A percentile compares a stretch with the other conserved stretches of the same genome.
Evolutionary conservation across 2,113 vertebrate genomes (phyloP).

Genomic region (Oceanodroma tethys): DNA sequence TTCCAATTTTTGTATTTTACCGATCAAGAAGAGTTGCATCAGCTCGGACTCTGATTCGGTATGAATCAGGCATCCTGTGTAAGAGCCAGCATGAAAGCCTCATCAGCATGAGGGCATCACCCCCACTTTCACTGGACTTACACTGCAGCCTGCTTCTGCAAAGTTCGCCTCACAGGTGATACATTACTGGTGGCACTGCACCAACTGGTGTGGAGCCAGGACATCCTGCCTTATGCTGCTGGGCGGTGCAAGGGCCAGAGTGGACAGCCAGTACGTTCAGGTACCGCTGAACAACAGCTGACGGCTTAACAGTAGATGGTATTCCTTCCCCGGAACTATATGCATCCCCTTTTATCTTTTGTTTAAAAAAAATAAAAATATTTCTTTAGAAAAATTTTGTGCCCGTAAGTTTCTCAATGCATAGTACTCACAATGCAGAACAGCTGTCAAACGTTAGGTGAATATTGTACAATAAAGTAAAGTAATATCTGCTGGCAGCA

Average conservation of each 20-base stretch:
- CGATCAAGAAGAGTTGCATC: background rate
- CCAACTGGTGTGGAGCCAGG: background rate
- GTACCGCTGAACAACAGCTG: background rate
- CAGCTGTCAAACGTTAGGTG: background rate
- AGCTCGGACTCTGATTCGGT: background rate
- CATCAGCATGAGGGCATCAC: background rate
- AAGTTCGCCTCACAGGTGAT: background rate
- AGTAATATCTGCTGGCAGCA: background rate
- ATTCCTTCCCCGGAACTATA: background rate
- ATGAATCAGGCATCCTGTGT: background rate
- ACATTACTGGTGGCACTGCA: fast-evolving
- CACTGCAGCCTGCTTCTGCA: background rate
- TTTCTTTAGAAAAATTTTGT: background rate
- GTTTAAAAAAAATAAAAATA: background rate
- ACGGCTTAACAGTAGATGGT: background rate
- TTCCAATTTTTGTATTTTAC: background rate
- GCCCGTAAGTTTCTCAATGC: background rate
- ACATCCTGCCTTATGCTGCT: fast-evolving
- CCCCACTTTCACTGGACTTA: background rate
- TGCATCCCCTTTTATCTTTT: background rate
- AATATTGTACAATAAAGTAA: background rate
- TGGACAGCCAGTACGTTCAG: fast-evolving
- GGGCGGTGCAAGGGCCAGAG: background rate
- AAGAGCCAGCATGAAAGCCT: background rate
- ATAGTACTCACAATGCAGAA: background rate